A percentile compares a stretch with the other conserved stretches of the same genome.
These are phyloP conservation scores for Hedychridium roseum DNA, from an alignment of 2,888 invertebrate genomes.

Conservation along the genomic window DNA sequence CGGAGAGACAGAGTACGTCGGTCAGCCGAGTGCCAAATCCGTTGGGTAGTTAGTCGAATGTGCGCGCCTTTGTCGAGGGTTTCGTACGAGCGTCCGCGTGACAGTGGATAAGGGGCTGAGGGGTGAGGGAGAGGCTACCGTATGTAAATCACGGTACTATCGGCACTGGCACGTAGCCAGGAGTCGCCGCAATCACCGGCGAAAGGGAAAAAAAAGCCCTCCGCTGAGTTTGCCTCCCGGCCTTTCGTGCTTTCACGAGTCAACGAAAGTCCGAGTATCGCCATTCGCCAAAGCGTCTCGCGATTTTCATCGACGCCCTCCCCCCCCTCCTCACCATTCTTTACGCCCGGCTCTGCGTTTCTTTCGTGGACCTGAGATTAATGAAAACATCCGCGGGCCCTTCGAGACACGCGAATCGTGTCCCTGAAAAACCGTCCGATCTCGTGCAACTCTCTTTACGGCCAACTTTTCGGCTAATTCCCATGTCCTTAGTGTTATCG, in stretches of 20 bases:
- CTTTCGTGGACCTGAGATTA: background rate
- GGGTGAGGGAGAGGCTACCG: constrained; percentile 4
- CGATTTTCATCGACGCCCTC: background rate
- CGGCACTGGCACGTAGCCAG: constrained; percentile 32
- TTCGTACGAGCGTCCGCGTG: too few species aligned
- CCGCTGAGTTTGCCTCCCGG: constrained; percentile 21
- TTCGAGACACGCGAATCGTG: background rate
- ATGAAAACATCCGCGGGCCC: background rate
- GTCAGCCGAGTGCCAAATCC: too few species aligned
- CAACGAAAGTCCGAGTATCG: background rate
- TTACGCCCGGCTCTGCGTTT: background rate
- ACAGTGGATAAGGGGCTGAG: background rate
- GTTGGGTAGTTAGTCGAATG: too few species aligned
- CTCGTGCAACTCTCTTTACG: too few species aligned
- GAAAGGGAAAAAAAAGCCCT: constrained; percentile 21
- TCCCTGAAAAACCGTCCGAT: too few species aligned
- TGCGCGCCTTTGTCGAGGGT: too few species aligned
- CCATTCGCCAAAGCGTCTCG: background rate
- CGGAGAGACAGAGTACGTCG: too few species aligned
- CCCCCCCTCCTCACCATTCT: background rate
- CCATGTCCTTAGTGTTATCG: too few species aligned
- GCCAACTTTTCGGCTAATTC: too few species aligned
- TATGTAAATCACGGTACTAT: constrained; percentile 31
- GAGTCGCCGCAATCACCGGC: constrained; percentile 24
- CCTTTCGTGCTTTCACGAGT: background rate